Percentiles rank a stretch among this genome's conserved stretches.
Conservation (phyloP, 2,113 vertebrate genomes). For the Mormyrus iriodes region DNA sequence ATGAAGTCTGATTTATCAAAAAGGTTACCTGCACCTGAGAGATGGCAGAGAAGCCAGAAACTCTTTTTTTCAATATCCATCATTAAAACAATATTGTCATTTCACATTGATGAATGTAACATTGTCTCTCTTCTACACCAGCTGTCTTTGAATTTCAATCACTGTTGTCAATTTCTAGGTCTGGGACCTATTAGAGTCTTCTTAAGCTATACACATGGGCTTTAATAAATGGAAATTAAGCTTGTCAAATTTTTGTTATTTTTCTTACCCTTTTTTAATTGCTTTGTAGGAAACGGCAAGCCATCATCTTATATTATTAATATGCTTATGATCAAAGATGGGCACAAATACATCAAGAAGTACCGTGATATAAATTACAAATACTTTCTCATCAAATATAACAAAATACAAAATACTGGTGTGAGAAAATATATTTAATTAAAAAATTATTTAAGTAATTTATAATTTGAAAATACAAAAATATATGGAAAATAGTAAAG, state of each 20-base stretch:
- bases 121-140: slow-evolving; percentile 52
- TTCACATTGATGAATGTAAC: slow-evolving; percentile 50
- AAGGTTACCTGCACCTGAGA: not conserved
- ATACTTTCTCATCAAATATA: no score
- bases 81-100: not conserved
- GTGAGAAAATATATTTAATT: no score
- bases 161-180: slow-evolving; percentile 66
- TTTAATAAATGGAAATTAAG: slow-evolving; percentile 5
- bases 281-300: not conserved
- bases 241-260: not conserved
- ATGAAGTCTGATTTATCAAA: not conserved
- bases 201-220: not conserved
- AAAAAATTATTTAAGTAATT: no score
- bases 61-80: not conserved
- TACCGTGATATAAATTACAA: no score
- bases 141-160: slow-evolving; percentile 62
- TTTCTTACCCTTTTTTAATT: not conserved
- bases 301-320: not conserved
- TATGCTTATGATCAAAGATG: not conserved
- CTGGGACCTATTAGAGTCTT: slow-evolving; percentile 62
- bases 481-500: no score
- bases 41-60: not conserved
- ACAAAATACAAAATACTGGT: no score
- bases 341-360: no score
- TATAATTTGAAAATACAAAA: no score